Evolutionary conservation across 1,140 invertebrate species (phyloP).

Genomic region (Helicoverpa armigera): DNA sequence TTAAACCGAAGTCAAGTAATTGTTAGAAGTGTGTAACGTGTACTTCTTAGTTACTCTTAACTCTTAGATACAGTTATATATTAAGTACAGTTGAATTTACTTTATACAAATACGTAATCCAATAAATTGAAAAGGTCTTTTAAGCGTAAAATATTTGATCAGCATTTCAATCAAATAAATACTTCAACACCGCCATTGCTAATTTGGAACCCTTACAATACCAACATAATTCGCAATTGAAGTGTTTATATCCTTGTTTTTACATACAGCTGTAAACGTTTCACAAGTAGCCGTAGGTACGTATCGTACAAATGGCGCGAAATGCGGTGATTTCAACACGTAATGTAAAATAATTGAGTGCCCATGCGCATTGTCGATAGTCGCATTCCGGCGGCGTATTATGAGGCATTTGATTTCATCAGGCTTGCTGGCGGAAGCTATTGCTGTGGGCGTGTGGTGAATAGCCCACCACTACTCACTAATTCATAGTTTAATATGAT

Average conservation of each 20-base stretch:
- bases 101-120: too few relatives aligned
- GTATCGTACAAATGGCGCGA: conserved; percentile 20
- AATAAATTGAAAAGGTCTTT: not conserved
- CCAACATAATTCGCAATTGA: conserved; percentile 17
- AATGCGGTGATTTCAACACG: conserved; percentile 43
- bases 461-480: conserved; percentile 25
- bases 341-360: conserved; percentile 43
- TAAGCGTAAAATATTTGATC: conserved; percentile 3
- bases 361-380: conserved; percentile 46
- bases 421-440: conserved; percentile 66
- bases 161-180: not conserved
- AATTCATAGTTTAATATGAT: conserved; percentile 32
- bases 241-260: conserved; percentile 32
- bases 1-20: too few relatives aligned
- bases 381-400: conserved; percentile 43
- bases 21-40: too few relatives aligned
- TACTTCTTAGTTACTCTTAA: too few relatives aligned
- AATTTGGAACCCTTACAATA: conserved; percentile 12
- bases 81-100: too few relatives aligned
- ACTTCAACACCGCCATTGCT: not conserved
- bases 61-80: too few relatives aligned
- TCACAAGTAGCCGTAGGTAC: conserved; percentile 12
- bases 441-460: conserved; percentile 61
- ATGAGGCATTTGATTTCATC: conserved; percentile 69
- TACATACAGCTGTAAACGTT: conserved; percentile 23